Conservation (phyloP, 2,113 vertebrate genomes). For the Mirounga angustirostris region DNA sequence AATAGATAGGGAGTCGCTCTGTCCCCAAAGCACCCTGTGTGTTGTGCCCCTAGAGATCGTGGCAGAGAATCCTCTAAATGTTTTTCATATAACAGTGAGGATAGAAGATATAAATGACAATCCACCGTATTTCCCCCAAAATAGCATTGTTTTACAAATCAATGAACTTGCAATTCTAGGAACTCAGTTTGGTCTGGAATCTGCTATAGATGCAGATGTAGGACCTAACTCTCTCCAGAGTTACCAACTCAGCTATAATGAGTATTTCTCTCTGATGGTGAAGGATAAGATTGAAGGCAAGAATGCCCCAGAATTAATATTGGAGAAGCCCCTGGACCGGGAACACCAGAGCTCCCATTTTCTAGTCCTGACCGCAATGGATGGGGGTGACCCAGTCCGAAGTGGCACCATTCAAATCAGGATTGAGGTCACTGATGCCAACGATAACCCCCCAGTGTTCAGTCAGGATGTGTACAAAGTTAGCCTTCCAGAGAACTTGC, state of each 20-base stretch:
- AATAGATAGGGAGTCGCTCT: conserved; percentile 85
- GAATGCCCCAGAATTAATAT: conserved; percentile 84
- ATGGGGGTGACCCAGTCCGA: conserved; percentile 88
- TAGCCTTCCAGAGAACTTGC: conserved; percentile 86
- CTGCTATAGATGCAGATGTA: conserved; percentile 85
- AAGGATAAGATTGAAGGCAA: conserved; percentile 82
- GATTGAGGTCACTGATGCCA: conserved; percentile 88
- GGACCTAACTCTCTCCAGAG: conserved; percentile 87
- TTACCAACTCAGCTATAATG: conserved; percentile 86
- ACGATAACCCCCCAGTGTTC: conserved; percentile 90
- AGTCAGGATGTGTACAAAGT: conserved; percentile 85
- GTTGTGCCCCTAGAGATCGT: conserved; percentile 87
- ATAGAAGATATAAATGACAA: conserved; percentile 91
- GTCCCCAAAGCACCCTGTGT: conserved; percentile 79
- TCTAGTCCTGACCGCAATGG: conserved; percentile 88
- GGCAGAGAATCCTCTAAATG: conserved; percentile 89
- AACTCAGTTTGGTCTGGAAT: conserved; percentile 81
- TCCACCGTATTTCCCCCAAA: conserved; percentile 83
- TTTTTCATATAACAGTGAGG: conserved; percentile 86
- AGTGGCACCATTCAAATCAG: conserved; percentile 86
- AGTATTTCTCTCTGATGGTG: conserved; percentile 85
- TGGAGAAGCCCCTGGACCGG: conserved; percentile 88
- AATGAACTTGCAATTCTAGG: conserved; percentile 84
- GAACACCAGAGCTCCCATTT: conserved; percentile 81
- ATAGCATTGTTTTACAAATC: conserved; percentile 82